Evolutionary conservation across 2,113 vertebrate genomes (phyloP).

Genomic region (Tympanuchus pallidicinctus): DNA sequence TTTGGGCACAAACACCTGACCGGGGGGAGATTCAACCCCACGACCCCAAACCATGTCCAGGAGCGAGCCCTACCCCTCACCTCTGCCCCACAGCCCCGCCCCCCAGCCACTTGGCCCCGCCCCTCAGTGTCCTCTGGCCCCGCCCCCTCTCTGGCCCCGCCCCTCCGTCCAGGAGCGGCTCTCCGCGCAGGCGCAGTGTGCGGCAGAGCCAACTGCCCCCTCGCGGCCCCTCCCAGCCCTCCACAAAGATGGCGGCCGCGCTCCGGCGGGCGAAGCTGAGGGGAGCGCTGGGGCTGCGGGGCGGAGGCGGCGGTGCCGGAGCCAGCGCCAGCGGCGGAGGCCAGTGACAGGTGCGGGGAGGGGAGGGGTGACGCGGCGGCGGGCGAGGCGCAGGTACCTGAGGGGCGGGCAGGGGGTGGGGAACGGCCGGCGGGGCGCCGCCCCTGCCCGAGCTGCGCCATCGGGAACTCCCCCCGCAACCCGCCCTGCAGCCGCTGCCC

Average conservation of each 20-base stretch:
- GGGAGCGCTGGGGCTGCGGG: neutral
- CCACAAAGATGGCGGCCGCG: constrained; percentile 24
- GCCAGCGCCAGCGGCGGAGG: neutral
- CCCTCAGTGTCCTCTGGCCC: neutral
- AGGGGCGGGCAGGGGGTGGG: constrained; percentile 29
- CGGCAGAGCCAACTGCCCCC: neutral
- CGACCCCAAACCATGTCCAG: no score
- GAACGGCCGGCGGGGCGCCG: neutral
- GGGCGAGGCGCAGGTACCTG: neutral
- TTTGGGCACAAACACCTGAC: neutral
- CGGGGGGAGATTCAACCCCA: neutral
- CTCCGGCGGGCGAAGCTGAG: neutral
- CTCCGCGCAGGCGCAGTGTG: neutral
- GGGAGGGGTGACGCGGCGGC: neutral
- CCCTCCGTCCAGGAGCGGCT: neutral
- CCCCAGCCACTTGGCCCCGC: neutral
- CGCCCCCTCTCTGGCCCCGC: accelerated
- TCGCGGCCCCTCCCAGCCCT: neutral
- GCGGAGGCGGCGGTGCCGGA: neutral
- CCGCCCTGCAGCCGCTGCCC: constrained; percentile 20
- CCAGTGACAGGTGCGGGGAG: neutral
- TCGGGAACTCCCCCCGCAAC: constrained; percentile 19
- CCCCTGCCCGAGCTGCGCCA: constrained; percentile 46
- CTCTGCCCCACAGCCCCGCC: neutral
- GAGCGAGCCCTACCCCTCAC: no score